These are phyloP conservation scores for Caenorhabditis elegans DNA, from an alignment of 1,140 invertebrate species.

Conservation along the genomic window WBcel235 BX284604.4:17253501-17254000, in stretches of 20 bases:
- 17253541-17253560: constrained; percentile 60
- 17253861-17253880: background rate
- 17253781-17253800: constrained; percentile 62
- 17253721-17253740: constrained; percentile 59
- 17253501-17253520: constrained; percentile 54
- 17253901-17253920: constrained; percentile 50
- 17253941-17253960: constrained; percentile 60
- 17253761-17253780: constrained; percentile 61
- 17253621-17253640: background rate
- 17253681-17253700: constrained; percentile 56
- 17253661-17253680: constrained; percentile 61
- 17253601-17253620: constrained; percentile 58
- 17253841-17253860: too few species aligned
- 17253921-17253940: constrained; percentile 51
- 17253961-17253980: constrained; percentile 63
- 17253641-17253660: background rate
- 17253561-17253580: constrained; percentile 45
- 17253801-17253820: constrained; percentile 53
- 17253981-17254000: constrained; percentile 62
- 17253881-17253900: constrained; percentile 55
- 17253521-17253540: constrained; percentile 63
- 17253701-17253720: constrained; percentile 61
- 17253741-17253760: constrained; percentile 63
- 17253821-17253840: constrained; percentile 61
- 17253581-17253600: constrained; percentile 57